A percentile compares a stretch with the other conserved stretches of the same genome.
Evolutionary conservation across 2,113 vertebrate genomes (phyloP).

Genomic region (Asarcornis scutulata): DNA sequence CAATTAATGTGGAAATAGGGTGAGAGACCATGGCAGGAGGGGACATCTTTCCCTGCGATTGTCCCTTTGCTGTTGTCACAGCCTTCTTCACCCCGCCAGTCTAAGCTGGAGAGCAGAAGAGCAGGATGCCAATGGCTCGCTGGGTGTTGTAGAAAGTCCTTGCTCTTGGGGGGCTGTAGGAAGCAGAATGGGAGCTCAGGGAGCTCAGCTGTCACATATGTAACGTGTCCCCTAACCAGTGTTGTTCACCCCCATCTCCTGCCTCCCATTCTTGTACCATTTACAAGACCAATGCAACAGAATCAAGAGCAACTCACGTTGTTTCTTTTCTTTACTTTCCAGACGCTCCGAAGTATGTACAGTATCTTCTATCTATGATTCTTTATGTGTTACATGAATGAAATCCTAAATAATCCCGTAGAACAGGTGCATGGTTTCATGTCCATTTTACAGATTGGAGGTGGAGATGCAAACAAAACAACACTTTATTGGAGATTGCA

Average conservation of each 20-base stretch:
- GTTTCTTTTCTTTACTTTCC: background rate
- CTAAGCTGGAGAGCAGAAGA: background rate
- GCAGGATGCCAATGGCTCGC: fast-evolving
- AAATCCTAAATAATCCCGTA: background rate
- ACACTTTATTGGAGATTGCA: background rate
- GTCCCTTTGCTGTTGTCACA: background rate
- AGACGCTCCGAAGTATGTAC: background rate
- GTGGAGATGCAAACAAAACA: background rate
- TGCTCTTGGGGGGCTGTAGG: background rate
- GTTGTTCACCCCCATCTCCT: background rate
- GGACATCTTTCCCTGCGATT: background rate
- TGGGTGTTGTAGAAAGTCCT: background rate
- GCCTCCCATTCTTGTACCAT: background rate
- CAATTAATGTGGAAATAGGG: background rate
- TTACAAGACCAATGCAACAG: background rate
- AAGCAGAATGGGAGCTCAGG: background rate
- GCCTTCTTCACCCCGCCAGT: background rate
- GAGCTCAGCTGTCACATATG: background rate
- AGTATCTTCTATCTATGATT: background rate
- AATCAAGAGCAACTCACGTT: background rate
- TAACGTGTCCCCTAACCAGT: background rate
- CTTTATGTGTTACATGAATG: background rate
- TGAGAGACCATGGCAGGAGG: background rate
- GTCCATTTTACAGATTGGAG: background rate
- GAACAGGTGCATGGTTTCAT: background rate